Base-by-base conservation (phyloP, 2,888 invertebrate genomes). In the Coleophora deauratella region DNA sequence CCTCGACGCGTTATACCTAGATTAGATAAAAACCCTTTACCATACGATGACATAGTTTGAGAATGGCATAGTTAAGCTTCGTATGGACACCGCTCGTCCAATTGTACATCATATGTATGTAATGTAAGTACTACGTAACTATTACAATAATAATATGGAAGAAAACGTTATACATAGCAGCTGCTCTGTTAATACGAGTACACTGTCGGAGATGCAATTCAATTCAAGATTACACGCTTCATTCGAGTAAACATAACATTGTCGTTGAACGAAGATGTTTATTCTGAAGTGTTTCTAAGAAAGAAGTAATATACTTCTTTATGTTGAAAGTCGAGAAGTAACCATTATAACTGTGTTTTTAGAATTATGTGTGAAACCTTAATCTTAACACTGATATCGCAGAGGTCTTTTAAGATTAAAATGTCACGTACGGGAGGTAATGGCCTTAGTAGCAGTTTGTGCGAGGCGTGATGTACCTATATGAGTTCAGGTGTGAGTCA, bases 391-490 rank as follows among this genome's bases (percentile, higher is more conserved):
- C 21, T 9, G 11, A 44, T 41, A 38, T 42, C 34, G 34, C 31
- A 38, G 38, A 33, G 33, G 34, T 43, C 33, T 31, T 33, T 33
- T 32, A 31, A 46, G 57, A 60, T 71, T 68, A 71, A 55, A 51
- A 54, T 64, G 65, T 75, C 74, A 76, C 73, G 73, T 73, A 70
- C 59, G 59, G 55, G 58, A 64, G 54, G n/a, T n/a, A n/a, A 21
- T 21, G 21, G 21, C 3, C 6, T 21, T 21, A 21, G 21, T 21
- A 21, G 21, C 21, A 21, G 21, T 6, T 21, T 21, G 21, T 21
- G 21, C 21, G 21, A 21, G 21, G 21, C 21, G 27, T 42, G 35
- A 30, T 44, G 28, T 60, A 58, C 55, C 54, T 57, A 57, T 62
- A 60, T 62, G 59, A 57, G 62, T 51, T 50, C 48, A 21, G 21